These are phyloP conservation scores for Poicephalus gulielmi DNA, from an alignment of 2,113 vertebrate species.

Conservation along the genomic window DNA sequence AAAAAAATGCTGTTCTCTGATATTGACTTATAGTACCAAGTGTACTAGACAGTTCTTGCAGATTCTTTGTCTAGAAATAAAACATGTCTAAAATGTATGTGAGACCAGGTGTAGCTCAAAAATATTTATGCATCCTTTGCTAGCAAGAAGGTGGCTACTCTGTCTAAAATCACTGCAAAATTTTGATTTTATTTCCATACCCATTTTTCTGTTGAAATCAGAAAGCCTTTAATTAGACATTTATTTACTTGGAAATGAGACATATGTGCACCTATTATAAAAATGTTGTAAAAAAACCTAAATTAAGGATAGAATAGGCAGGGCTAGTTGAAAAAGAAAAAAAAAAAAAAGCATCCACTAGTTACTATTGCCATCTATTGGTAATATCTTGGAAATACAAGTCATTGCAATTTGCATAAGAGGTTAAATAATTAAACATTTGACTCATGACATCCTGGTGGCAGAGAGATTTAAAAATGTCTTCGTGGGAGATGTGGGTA, in stretches of 20 bases:
- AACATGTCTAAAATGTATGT: neutral
- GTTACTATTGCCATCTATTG: conserved; percentile 50
- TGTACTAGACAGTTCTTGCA: neutral
- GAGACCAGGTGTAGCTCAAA: neutral
- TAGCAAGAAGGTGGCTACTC: neutral
- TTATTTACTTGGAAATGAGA: neutral
- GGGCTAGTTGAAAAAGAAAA: accelerated
- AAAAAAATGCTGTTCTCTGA: neutral
- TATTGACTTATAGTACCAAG: neutral
- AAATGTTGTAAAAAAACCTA: neutral
- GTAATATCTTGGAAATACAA: neutral
- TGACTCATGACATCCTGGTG: neutral
- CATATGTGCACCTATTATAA: neutral
- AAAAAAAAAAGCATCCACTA: neutral
- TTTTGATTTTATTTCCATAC: neutral
- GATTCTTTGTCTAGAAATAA: neutral
- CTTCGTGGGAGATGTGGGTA: neutral
- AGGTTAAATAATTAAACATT: neutral
- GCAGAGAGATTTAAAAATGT: neutral
- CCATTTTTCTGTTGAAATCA: neutral
- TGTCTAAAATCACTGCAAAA: neutral
- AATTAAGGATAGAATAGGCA: neutral
- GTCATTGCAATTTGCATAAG: neutral
- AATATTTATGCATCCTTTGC: neutral
- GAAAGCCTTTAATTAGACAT: neutral